A percentile compares a stretch with the other conserved stretches of the same genome.
These are phyloP conservation scores for Asobara japonica DNA, from an alignment of 1,140 invertebrate species.

Conservation along the genomic window DNA sequence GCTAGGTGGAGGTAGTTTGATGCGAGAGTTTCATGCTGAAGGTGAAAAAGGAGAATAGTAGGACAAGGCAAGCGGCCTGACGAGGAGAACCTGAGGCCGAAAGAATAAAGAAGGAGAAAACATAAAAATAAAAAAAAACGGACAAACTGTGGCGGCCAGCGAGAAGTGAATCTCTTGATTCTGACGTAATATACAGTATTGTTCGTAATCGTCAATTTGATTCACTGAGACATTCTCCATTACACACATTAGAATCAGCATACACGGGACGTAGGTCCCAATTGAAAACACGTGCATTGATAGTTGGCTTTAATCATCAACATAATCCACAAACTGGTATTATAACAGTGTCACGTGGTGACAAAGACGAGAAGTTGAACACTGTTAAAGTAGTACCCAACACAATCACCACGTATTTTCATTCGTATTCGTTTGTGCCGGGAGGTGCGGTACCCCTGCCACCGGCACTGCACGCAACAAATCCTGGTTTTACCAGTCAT, in stretches of 20 bases:
- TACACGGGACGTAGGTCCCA: constrained; percentile 8
- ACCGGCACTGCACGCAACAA: constrained; percentile 49
- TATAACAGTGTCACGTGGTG: not conserved
- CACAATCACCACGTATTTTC: constrained; percentile 67
- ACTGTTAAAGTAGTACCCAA: constrained; percentile 52
- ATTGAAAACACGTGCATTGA: constrained; percentile 12
- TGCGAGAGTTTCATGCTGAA: constrained; percentile 3
- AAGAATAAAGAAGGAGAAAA: constrained; percentile 9
- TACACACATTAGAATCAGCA: not conserved
- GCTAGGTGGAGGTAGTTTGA: too few relatives aligned
- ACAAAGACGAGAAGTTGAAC: constrained; percentile 34
- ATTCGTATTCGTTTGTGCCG: constrained; percentile 66
- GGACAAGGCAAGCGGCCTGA: constrained; percentile 21
- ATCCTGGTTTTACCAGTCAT: constrained; percentile 56
- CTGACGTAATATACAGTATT: constrained; percentile 27
- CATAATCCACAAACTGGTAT: constrained; percentile 13
- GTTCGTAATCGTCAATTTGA: constrained; percentile 4
- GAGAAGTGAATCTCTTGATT: constrained; percentile 34
- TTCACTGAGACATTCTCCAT: constrained; percentile 5
- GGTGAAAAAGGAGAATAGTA: constrained; percentile 29
- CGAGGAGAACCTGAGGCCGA: not conserved
- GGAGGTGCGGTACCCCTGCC: constrained; percentile 62
- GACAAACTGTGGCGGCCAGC: constrained; percentile 56
- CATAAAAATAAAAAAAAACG: constrained; percentile 19
- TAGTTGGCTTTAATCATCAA: not conserved